phyloP scores from a whole-genome alignment of 2,888 invertebrate genomes.

The Calameuta pallipes region DNA sequence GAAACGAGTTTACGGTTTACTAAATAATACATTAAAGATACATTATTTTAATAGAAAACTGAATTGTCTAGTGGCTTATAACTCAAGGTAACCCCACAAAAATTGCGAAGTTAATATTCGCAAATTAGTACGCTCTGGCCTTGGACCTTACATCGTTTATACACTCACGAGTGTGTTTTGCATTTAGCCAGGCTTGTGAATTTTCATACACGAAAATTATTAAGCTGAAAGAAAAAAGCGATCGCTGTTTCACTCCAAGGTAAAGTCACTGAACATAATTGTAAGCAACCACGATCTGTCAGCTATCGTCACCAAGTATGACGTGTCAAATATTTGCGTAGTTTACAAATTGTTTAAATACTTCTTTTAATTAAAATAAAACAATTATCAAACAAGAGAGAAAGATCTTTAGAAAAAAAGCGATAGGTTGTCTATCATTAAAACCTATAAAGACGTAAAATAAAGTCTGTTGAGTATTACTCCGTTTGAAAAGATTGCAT shows the following conservation, averaged over 20 bases:
- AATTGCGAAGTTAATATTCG: conserved; percentile 6
- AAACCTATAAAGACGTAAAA: background rate
- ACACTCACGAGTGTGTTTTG: conserved; percentile 50
- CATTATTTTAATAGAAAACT: background rate
- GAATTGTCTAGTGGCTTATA: background rate
- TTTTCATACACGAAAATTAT: background rate
- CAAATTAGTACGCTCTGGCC: background rate
- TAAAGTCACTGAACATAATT: background rate
- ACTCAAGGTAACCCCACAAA: background rate
- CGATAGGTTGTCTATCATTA: background rate
- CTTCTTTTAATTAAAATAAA: background rate
- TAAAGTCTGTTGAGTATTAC: background rate
- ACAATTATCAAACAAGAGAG: background rate
- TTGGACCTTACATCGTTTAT: conserved; percentile 2
- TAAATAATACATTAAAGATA: background rate
- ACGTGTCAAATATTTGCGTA: background rate
- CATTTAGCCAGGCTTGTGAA: conserved; percentile 37
- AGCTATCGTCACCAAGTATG: background rate
- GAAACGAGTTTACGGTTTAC: background rate
- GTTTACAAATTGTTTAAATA: background rate
- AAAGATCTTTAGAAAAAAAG: background rate
- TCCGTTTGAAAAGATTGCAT: background rate
- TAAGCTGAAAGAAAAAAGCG: background rate
- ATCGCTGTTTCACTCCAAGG: background rate
- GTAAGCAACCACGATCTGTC: background rate